These are phyloP conservation scores for Pungitius pungitius DNA, from an alignment of 2,113 vertebrate species.

Conservation along the genomic window DNA sequence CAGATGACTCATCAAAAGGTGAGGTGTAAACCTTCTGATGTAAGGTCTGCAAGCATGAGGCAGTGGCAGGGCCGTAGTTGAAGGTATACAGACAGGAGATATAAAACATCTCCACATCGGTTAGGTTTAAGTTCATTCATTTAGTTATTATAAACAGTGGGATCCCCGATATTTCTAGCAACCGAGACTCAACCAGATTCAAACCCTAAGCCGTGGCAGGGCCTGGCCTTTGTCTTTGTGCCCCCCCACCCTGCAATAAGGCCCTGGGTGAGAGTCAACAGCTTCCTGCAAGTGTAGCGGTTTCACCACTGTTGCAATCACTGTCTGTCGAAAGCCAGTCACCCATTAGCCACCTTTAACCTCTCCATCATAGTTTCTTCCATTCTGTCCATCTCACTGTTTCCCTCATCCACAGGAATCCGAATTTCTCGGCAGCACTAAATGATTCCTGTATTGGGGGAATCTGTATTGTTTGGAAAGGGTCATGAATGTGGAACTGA, in stretches of 20 bases:
- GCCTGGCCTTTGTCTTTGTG: slow-evolving; percentile 33
- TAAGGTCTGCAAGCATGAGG: not conserved
- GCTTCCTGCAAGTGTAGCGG: slow-evolving; percentile 69
- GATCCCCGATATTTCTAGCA: not conserved
- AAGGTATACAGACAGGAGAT: no score
- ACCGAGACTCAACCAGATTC: not conserved
- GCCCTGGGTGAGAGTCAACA: slow-evolving; percentile 57
- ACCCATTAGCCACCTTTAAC: slow-evolving; percentile 55
- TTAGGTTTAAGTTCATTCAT: not conserved
- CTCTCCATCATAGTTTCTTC: slow-evolving; percentile 58
- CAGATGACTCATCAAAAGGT: not conserved
- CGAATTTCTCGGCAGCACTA: slow-evolving; percentile 47
- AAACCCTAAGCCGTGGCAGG: slow-evolving; percentile 1
- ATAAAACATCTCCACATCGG: no score
- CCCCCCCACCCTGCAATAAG: slow-evolving; percentile 37
- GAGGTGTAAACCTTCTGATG: not conserved
- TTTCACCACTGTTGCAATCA: slow-evolving; percentile 62
- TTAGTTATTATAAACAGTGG: not conserved
- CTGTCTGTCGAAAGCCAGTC: slow-evolving; percentile 57
- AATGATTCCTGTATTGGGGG: slow-evolving; percentile 50
- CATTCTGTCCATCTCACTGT: slow-evolving; percentile 63
- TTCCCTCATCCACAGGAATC: slow-evolving; percentile 48
- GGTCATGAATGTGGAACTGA: slow-evolving; percentile 55
- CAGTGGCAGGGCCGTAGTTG: not conserved
- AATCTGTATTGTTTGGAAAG: slow-evolving; percentile 69